Evolutionary conservation across 2,888 invertebrate species (phyloP), one percentile per base, ranked within the genome.

Genomic region (Agrypnus murinus): DNA sequence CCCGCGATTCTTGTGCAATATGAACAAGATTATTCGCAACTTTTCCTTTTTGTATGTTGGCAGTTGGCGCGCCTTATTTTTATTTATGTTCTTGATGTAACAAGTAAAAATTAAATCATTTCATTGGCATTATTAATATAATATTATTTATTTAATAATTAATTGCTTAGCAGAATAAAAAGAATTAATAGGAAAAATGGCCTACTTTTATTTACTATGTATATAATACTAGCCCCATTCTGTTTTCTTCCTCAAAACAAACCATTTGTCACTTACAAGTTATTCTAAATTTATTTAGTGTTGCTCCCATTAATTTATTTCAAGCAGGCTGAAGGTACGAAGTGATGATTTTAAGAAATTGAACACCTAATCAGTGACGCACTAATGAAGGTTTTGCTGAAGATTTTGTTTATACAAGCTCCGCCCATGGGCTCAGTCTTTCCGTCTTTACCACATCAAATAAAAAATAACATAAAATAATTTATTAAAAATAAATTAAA

Each of bases 1-100:
- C 71, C 71, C 71, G 71, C 71, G 62, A 72, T 65, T 67, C 68
- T 72, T 72, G 71, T 72, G 71, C 71, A 72, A 72, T 68, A 72
- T 65, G 68, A 59, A 65, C 68, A 55, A 68, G 68, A 71, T 68
- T 68, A 72, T 72, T 72, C 55, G 71, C 65, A 72, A 72, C 71
- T 72, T 72, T 72, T 72, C 71, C 67, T 72, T 68, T 72, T 63
- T 66, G 71, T 63, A 50, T 43, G 58, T 43, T 63, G 60, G 58
- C 64, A 58, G 68, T 65, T 60, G 71, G 65, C 71, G 58, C 71
- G 64, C 71, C 71, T 72, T 72, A 62, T 67, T 71, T 68, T 71
- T 68, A 68, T 72, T 72, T 68, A 70, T 66, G 70, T 62, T 58
- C 60, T 62, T 62, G 62, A 60, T 70, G 69, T 59, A 63, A 69